Percentiles rank a stretch among this genome's conserved stretches.
phyloP scores from a whole-genome alignment of 53 echinoderm and acorn worm species.

The Henricia sp. region DNA sequence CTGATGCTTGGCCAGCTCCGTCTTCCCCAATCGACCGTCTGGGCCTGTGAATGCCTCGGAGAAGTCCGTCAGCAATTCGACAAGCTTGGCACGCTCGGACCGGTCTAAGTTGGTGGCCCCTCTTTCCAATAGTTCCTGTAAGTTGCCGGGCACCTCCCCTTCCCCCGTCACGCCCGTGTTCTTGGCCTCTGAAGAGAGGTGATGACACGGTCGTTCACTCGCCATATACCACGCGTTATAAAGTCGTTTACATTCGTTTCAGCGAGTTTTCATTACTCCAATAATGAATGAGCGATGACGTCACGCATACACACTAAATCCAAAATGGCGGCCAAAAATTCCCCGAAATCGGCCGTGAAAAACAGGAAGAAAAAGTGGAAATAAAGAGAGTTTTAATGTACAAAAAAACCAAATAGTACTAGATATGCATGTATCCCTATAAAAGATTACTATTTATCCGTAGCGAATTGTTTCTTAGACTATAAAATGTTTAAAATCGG shows the following conservation, averaged over 20 bases:
- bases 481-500: not conserved
- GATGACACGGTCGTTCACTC: constrained; percentile 4
- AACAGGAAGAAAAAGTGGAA: no score
- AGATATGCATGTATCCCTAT: not conserved
- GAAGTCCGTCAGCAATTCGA: no score
- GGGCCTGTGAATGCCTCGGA: no score
- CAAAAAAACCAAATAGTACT: not conserved
- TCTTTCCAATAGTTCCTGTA: no score
- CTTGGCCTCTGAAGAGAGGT: no score
- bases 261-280: constrained; percentile 20
- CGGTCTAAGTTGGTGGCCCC: no score
- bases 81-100: no score
- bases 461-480: not conserved
- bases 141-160: no score
- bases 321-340: constrained; percentile 8
- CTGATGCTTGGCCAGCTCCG: no score
- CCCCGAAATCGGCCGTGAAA: not conserved
- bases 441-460: not conserved
- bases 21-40: no score
- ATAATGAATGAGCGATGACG: not conserved
- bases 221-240: not conserved
- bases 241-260: not conserved
- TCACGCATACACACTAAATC: not conserved
- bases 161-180: no score
- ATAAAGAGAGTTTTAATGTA: not conserved